Evolutionary conservation across 30 jellyfish, hydroid and myxozoan genomes (phyloP).

Genomic region (Haliclystus octoradiatus): DNA sequence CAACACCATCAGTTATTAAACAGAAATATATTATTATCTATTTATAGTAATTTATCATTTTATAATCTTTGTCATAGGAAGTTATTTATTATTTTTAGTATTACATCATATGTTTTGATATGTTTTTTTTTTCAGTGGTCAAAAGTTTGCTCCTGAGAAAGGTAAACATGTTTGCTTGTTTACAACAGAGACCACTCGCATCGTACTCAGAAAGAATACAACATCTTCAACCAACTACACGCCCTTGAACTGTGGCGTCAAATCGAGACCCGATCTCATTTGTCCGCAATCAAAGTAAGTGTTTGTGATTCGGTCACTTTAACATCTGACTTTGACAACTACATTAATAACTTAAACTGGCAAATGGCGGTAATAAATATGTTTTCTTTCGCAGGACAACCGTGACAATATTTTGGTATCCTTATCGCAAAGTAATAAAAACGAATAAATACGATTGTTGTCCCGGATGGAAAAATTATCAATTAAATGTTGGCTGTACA

Average conservation of each 20-base stretch:
- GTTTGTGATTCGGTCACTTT: background rate
- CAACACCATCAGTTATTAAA: too few relatives aligned
- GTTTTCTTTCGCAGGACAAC: slow-evolving; percentile 29
- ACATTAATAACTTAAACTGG: too few relatives aligned
- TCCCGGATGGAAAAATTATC: slow-evolving; percentile 63
- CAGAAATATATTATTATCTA: too few relatives aligned
- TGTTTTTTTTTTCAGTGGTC: slow-evolving; percentile 18
- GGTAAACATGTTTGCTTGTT: slow-evolving; percentile 31
- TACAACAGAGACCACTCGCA: slow-evolving; percentile 12
- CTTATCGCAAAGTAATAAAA: slow-evolving; percentile 9
- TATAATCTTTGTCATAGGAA: too few relatives aligned
- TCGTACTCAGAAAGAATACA: slow-evolving; percentile 39
- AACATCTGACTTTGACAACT: background rate
- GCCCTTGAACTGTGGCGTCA: slow-evolving; percentile 39
- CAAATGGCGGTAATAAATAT: too few relatives aligned
- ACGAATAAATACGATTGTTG: slow-evolving; percentile 39
- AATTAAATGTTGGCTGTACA: slow-evolving; percentile 39
- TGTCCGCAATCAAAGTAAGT: slow-evolving; percentile 62
- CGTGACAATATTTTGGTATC: slow-evolving; percentile 51
- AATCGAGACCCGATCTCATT: slow-evolving; percentile 28
- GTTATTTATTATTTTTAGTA: too few relatives aligned
- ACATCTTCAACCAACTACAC: slow-evolving; percentile 44
- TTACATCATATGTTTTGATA: too few relatives aligned
- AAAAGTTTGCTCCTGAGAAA: slow-evolving; percentile 17
- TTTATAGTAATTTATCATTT: too few relatives aligned